Evolutionary conservation across 64 coral and sea anemone genomes (phyloP).

Genomic region (Montipora capricornis): DNA sequence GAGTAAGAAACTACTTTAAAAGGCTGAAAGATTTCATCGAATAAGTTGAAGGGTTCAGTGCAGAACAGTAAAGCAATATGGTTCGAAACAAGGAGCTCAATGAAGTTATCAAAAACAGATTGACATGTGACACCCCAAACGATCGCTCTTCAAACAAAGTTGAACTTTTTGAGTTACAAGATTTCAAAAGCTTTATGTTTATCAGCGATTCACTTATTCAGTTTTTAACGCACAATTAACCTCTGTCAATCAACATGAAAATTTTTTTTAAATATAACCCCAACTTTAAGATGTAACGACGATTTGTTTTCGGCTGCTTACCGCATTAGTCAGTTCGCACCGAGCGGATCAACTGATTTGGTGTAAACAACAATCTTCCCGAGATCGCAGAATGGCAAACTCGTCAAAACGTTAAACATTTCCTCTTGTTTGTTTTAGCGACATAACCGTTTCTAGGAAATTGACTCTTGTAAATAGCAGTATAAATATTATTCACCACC

Average conservation of each 20-base stretch:
- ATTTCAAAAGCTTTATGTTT: neutral
- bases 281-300: neutral
- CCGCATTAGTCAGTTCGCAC: neutral
- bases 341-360: neutral
- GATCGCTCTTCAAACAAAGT: neutral
- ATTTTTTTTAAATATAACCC: neutral
- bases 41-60: neutral
- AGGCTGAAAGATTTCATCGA: neutral
- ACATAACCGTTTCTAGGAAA: constrained; percentile 3
- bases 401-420: neutral
- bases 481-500: neutral
- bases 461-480: neutral
- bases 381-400: neutral
- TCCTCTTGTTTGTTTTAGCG: neutral
- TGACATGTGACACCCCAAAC: neutral
- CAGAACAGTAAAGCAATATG: neutral
- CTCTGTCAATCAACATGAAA: no score
- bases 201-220: neutral
- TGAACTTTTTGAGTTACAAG: no score
- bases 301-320: neutral
- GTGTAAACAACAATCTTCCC: neutral
- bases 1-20: neutral
- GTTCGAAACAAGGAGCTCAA: neutral
- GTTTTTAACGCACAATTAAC: neutral
- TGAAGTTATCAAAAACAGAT: neutral